These are phyloP conservation scores for silkworm (Bombyx mori) DNA, from an alignment of 1,140 invertebrate genomes.

Conservation along the genomic window DNA sequence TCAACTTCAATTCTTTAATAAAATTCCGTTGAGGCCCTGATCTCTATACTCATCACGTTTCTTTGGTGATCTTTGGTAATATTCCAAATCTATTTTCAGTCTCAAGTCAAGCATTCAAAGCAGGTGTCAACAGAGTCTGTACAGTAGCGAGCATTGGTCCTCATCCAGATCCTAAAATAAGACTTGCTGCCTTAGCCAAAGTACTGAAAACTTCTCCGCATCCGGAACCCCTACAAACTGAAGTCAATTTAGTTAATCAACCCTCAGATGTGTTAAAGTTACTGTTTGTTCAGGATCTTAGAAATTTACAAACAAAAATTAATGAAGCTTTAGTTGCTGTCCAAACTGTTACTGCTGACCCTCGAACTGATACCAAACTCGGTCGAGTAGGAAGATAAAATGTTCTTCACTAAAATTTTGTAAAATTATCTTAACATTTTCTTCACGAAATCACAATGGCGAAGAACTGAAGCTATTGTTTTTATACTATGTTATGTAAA, in stretches of 20 bases:
- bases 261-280: slow-evolving; percentile 83
- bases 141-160: slow-evolving; percentile 56
- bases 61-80: no score
- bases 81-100: slow-evolving; percentile 73
- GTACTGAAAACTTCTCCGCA: slow-evolving; percentile 86
- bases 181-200: slow-evolving; percentile 77
- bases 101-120: slow-evolving; percentile 85
- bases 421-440: background rate
- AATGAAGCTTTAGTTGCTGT: slow-evolving; percentile 94
- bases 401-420: background rate
- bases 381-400: slow-evolving; percentile 88
- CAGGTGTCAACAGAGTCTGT: slow-evolving; percentile 77
- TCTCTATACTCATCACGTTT: no score
- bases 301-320: slow-evolving; percentile 93
- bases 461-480: no score
- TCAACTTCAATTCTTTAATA: no score
- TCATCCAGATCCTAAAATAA: slow-evolving; percentile 53
- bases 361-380: slow-evolving; percentile 95
- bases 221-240: slow-evolving; percentile 79
- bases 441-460: no score
- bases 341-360: slow-evolving; percentile 95
- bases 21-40: no score
- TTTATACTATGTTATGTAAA: no score
- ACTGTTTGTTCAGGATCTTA: slow-evolving; percentile 91
- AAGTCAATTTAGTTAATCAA: slow-evolving; percentile 76